Evolutionary conservation across 2,113 vertebrate genomes (phyloP).

Genomic region (Muntiacus muntjak): DNA sequence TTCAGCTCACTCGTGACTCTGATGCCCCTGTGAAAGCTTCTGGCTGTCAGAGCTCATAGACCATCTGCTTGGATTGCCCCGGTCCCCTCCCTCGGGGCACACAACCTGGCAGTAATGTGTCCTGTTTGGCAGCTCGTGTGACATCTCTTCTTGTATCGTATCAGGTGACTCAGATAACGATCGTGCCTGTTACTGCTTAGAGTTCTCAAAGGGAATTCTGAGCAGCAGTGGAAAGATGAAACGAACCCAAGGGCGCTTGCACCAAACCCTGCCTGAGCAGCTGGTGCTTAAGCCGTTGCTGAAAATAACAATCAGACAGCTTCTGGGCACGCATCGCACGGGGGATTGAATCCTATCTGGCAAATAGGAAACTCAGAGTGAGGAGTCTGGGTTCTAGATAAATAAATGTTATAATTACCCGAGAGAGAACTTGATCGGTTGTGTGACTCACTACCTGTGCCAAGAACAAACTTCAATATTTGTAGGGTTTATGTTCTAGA

Average conservation of each 20-base stretch:
- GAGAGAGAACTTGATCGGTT: background rate
- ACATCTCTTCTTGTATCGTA: conserved; percentile 53
- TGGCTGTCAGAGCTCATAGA: conserved; percentile 25
- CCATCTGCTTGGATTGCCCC: conserved; percentile 64
- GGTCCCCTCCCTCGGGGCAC: conserved; percentile 37
- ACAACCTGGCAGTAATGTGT: conserved; percentile 43
- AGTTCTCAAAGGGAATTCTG: conserved; percentile 23
- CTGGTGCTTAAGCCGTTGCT: background rate
- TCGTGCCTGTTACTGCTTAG: conserved; percentile 52
- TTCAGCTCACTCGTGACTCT: conserved; percentile 17
- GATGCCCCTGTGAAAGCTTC: conserved; percentile 35
- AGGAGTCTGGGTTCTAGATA: conserved; percentile 31
- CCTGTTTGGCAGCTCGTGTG: conserved; percentile 60
- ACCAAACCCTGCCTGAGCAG: background rate
- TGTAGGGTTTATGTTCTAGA: conserved; percentile 27
- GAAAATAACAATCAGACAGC: background rate
- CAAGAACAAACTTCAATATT: background rate
- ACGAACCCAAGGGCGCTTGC: background rate
- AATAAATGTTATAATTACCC: background rate
- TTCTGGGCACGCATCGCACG: background rate
- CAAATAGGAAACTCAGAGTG: background rate
- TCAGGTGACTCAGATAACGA: conserved; percentile 58
- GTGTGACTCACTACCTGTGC: background rate
- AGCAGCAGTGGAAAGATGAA: background rate
- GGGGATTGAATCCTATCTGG: background rate